Conservation (phyloP, 1,140 invertebrate genomes). For the Cydia splendana region DNA sequence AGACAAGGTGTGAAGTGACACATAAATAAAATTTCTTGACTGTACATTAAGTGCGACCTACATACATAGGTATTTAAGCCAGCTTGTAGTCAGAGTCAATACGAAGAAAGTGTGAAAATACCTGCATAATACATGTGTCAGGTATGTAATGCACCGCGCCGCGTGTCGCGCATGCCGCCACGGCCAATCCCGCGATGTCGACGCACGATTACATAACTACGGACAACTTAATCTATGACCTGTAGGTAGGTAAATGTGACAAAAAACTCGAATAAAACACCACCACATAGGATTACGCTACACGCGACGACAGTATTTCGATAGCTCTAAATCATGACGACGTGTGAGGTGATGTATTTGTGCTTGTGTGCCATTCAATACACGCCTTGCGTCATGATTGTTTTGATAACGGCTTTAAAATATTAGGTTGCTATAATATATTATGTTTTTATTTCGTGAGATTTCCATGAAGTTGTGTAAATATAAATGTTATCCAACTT, state of each 20-base stretch:
- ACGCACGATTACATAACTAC: constrained; percentile 3
- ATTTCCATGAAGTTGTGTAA: too few species aligned
- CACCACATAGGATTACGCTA: not conserved
- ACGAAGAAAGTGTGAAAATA: constrained; percentile 13
- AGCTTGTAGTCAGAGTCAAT: not conserved
- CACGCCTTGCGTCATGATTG: not conserved
- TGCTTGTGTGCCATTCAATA: not conserved
- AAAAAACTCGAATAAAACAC: not conserved
- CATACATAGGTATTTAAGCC: too few species aligned
- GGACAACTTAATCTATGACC: constrained; percentile 12
- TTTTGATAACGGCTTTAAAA: not conserved
- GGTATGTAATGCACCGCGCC: not conserved
- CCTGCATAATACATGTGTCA: not conserved
- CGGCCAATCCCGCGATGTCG: not conserved
- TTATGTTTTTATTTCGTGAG: not conserved
- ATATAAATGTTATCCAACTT: too few species aligned
- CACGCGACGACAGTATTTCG: not conserved
- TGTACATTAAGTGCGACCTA: too few species aligned
- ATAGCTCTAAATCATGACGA: not conserved
- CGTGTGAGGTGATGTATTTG: not conserved
- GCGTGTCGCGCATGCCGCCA: not conserved
- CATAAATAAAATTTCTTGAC: too few species aligned
- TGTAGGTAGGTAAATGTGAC: not conserved
- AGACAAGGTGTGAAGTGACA: too few species aligned
- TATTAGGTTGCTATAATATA: not conserved